These are phyloP conservation scores for Clinocottus analis DNA, from an alignment of 2,113 vertebrate genomes.

Conservation along the genomic window DNA sequence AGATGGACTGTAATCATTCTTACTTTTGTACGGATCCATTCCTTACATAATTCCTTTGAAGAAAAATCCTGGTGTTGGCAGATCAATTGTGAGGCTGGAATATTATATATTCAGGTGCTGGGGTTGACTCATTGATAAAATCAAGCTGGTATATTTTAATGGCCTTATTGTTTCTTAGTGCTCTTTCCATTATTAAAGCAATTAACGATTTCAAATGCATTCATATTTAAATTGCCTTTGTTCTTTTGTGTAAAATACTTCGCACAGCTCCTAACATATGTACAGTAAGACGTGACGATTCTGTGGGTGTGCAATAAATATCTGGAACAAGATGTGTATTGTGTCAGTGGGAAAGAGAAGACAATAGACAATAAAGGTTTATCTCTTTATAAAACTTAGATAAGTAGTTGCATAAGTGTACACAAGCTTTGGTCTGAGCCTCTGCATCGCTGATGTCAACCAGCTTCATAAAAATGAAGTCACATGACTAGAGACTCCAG, in stretches of 20 bases:
- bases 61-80: conserved; percentile 1
- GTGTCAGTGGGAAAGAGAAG: conserved; percentile 20
- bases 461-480: conserved; percentile 26
- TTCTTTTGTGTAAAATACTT: neutral
- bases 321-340: conserved; percentile 1
- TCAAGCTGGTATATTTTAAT: conserved; percentile 12
- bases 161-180: neutral
- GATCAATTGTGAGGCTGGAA: neutral
- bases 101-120: neutral
- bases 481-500: conserved; percentile 8
- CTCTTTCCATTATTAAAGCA: neutral
- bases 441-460: conserved; percentile 24
- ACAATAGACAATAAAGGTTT: conserved; percentile 3
- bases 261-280: conserved; percentile 18
- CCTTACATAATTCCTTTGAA: neutral
- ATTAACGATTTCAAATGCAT: conserved; percentile 11
- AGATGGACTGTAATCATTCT: neutral
- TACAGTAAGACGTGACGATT: conserved; percentile 17
- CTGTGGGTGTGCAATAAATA: conserved; percentile 68
- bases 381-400: conserved; percentile 71
- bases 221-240: conserved; percentile 13
- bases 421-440: conserved; percentile 55
- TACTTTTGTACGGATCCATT: neutral
- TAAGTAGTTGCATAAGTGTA: conserved; percentile 51
- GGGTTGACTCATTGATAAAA: neutral